These are phyloP conservation scores for Zygaena filipendulae DNA, from an alignment of 2,888 invertebrate genomes.

Conservation along the genomic window DNA sequence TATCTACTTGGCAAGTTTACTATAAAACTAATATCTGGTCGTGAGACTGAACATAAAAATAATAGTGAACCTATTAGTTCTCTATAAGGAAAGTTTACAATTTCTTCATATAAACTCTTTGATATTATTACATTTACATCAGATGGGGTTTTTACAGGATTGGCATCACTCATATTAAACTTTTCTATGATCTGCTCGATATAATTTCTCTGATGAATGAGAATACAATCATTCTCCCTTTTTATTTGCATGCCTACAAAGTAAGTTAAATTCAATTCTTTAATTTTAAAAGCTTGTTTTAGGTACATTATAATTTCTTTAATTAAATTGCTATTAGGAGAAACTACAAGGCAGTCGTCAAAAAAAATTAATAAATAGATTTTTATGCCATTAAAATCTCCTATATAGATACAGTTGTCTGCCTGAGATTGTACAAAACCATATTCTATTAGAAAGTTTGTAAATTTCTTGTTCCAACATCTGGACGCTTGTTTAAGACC, in stretches of 20 bases:
- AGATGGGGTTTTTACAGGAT: constrained; percentile 10
- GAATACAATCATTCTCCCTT: constrained; percentile 12
- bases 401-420: constrained; percentile 20
- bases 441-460: constrained; percentile 15
- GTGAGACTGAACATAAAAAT: constrained; percentile 16
- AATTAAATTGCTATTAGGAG: constrained; percentile 9
- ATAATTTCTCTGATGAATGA: constrained; percentile 16
- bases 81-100: constrained; percentile 14
- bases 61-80: constrained; percentile 18
- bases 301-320: constrained; percentile 13
- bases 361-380: constrained; percentile 21
- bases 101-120: constrained; percentile 9
- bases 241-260: constrained; percentile 21
- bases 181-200: constrained; percentile 18
- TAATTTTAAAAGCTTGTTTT: constrained; percentile 19
- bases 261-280: constrained; percentile 14
- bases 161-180: constrained; percentile 18
- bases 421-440: constrained; percentile 18
- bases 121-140: constrained; percentile 13
- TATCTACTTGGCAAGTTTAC: constrained; percentile 19
- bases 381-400: constrained; percentile 16
- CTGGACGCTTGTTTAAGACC: constrained; percentile 21
- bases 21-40: constrained; percentile 15
- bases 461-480: constrained; percentile 20
- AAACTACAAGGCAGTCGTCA: constrained; percentile 20